A percentile compares a stretch with the other conserved stretches of the same genome.
These are phyloP conservation scores for Andinoacara biseriatus DNA, from an alignment of 2,113 vertebrate species.

Conservation along the genomic window DNA sequence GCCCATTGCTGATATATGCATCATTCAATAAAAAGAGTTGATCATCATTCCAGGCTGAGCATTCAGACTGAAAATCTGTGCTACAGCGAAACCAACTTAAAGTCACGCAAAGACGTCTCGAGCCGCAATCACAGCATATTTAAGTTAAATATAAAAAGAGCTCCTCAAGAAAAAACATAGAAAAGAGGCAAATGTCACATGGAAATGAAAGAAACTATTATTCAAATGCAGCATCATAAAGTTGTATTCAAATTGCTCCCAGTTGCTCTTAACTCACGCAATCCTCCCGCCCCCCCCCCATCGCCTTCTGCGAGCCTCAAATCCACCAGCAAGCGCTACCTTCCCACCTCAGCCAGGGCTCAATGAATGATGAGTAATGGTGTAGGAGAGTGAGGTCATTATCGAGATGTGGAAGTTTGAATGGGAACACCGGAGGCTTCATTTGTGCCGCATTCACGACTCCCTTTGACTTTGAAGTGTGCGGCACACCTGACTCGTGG, in stretches of 20 bases:
- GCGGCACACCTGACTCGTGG: constrained; percentile 72
- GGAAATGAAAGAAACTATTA: constrained; percentile 26
- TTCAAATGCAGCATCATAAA: constrained; percentile 33
- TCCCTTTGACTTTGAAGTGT: constrained; percentile 74
- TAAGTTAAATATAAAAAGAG: constrained; percentile 12
- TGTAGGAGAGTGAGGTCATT: constrained; percentile 65
- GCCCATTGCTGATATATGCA: neutral
- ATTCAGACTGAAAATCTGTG: neutral
- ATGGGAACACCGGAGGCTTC: constrained; percentile 62
- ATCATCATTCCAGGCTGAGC: neutral
- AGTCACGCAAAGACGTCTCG: neutral
- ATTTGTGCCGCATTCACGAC: constrained; percentile 64
- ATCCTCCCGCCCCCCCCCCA: neutral
- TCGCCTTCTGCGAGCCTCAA: constrained; percentile 40
- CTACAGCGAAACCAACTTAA: neutral
- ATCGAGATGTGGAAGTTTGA: constrained; percentile 56
- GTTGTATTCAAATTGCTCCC: constrained; percentile 32
- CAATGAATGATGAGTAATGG: constrained; percentile 64
- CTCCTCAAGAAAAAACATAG: constrained; percentile 33
- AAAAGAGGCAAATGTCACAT: constrained; percentile 2
- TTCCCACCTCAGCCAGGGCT: constrained; percentile 44
- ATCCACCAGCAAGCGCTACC: constrained; percentile 27
- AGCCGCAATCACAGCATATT: constrained; percentile 60
- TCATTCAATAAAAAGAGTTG: neutral
- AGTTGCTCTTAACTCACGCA: constrained; percentile 49